These are phyloP conservation scores for Ostrea edulis DNA, from an alignment of 1,140 invertebrate species.

Conservation along the genomic window DNA sequence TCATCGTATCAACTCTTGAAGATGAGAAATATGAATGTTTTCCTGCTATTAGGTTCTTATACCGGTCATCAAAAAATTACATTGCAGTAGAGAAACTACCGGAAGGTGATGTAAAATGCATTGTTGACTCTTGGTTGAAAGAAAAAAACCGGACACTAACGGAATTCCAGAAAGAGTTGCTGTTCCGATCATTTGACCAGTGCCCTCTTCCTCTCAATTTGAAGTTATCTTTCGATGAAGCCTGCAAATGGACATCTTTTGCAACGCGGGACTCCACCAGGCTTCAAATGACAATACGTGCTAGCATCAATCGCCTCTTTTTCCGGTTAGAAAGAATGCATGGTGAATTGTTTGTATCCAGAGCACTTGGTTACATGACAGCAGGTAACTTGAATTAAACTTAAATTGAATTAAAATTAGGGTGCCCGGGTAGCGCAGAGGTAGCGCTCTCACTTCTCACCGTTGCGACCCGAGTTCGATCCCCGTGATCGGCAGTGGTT, in stretches of 20 bases:
- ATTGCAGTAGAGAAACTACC: slow-evolving; percentile 60
- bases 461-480: no score
- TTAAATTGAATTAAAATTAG: no score
- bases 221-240: slow-evolving; percentile 73
- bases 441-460: no score
- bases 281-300: slow-evolving; percentile 66
- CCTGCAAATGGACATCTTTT: slow-evolving; percentile 72
- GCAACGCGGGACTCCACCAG: slow-evolving; percentile 50
- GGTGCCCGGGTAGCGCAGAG: no score
- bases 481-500: no score
- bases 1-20: slow-evolving; percentile 85
- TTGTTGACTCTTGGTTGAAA: slow-evolving; percentile 69
- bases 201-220: slow-evolving; percentile 73
- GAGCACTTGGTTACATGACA: slow-evolving; percentile 72
- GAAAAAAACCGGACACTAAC: slow-evolving; percentile 64
- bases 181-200: slow-evolving; percentile 65
- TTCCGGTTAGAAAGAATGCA: slow-evolving; percentile 68
- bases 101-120: slow-evolving; percentile 61
- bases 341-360: slow-evolving; percentile 70
- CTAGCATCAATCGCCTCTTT: slow-evolving; percentile 71
- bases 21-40: slow-evolving; percentile 70
- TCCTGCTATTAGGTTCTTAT: slow-evolving; percentile 61
- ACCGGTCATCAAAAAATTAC: slow-evolving; percentile 36
- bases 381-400: slow-evolving; percentile 62
- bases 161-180: slow-evolving; percentile 60